phyloP scores from a whole-genome alignment of 2,888 invertebrate species.

The Vannuccia rotundouncinata region DNA sequence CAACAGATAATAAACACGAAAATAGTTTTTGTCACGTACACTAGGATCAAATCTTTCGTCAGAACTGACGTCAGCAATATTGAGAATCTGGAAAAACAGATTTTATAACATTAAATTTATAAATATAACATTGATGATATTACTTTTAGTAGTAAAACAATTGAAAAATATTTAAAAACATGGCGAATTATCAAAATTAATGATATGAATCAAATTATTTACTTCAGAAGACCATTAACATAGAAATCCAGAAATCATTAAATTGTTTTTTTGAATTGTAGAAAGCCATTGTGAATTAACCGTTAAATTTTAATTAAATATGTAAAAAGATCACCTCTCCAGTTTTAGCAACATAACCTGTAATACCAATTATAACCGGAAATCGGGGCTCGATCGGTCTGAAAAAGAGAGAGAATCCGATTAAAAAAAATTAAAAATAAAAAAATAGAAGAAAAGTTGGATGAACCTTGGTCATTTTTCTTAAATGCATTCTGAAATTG shows the following conservation, averaged over 20 bases:
- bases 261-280: too few relatives aligned
- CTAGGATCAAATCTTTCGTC: slow-evolving; percentile 74
- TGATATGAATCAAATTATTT: too few relatives aligned
- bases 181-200: too few relatives aligned
- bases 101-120: slow-evolving; percentile 16
- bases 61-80: slow-evolving; percentile 79
- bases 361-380: slow-evolving; percentile 88
- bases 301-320: slow-evolving; percentile 25
- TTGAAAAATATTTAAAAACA: too few relatives aligned
- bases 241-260: too few relatives aligned
- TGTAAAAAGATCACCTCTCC: slow-evolving; percentile 71
- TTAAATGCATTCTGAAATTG: too few relatives aligned
- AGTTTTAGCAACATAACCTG: slow-evolving; percentile 85
- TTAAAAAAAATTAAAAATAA: background rate
- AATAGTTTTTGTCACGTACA: slow-evolving; percentile 45
- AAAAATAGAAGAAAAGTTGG: too few relatives aligned
- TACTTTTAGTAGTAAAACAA: too few relatives aligned
- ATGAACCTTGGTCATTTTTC: too few relatives aligned
- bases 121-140: too few relatives aligned
- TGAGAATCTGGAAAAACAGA: slow-evolving; percentile 69
- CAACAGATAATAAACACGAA: slow-evolving; percentile 44
- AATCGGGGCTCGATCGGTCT: slow-evolving; percentile 62
- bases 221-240: too few relatives aligned
- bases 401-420: background rate
- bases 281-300: too few relatives aligned